Base-by-base conservation (phyloP, 2,888 invertebrate species). In the Troides aeacus region DNA sequence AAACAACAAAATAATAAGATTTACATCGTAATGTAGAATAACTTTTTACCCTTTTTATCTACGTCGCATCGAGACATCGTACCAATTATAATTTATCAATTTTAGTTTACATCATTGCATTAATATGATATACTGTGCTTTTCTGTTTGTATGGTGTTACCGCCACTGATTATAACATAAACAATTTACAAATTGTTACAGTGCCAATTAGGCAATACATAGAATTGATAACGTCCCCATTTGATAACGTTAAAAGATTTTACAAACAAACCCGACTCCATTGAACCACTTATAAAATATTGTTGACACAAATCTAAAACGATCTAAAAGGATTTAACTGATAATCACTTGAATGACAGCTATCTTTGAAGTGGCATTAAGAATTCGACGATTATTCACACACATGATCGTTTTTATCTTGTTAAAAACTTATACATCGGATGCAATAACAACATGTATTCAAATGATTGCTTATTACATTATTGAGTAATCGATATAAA, bases 301-400 rank as follows among this genome's bases (percentile, higher is more conserved):
- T 36, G 58, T 70, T 66, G 56, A 64, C 64, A 67, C 64, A 67
- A 64, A 21, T 59, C 63, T 70, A 72, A 72, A 72, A 71, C 60
- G 70, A 72, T 72, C 62, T 62, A 66, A 70, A 73, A 72, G 72
- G 72, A 56, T 72, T 66, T 69, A 72, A 72, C 71, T 63, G 59
- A 70, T 66, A 62, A 66, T 66, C 39, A 42, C n/a, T 66, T 73
- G 72, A 72, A 72, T 69, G 63, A 72, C 70, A 72, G 67, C 68
- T 72, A 70, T 70, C 70, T 71, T 62, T 73, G 69, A 68, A 71
- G 74, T 74, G 75, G 75, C 74, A 73, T 74, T 73, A 74, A 71
- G 68, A 72, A 59, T 71, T 74, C 71, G 66, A 72, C 18, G 24
- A 53, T 66, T 63, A 59, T 59, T 64, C 61, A 56, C 56, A 64